Evolutionary conservation across 1,140 invertebrate species (phyloP).

Genomic region (Neuroterus valhalla): DNA sequence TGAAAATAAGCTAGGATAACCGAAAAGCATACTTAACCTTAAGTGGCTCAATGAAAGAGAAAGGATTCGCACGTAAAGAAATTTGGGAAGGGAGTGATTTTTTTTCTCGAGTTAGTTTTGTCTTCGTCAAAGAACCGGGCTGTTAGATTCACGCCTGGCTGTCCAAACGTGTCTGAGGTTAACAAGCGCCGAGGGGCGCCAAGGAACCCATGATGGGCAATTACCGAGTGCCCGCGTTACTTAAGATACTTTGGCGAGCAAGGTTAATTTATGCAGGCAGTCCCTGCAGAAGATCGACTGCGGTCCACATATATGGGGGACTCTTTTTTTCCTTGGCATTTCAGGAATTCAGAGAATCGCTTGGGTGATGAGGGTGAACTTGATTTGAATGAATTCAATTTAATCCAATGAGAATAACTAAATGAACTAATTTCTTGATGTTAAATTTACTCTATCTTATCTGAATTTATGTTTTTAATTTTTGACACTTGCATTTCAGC

Average conservation of each 20-base stretch:
- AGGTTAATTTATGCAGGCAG: conserved; percentile 43
- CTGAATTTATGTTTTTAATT: too few relatives aligned
- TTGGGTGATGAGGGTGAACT: too few relatives aligned
- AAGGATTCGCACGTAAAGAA: neutral
- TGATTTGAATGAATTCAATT: too few relatives aligned
- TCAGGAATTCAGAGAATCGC: neutral
- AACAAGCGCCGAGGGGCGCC: conserved; percentile 45
- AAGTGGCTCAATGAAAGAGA: neutral
- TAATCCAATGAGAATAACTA: too few relatives aligned
- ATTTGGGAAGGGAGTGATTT: neutral
- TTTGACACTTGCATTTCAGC: too few relatives aligned
- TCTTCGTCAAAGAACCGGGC: neutral
- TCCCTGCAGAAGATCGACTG: conserved; percentile 30
- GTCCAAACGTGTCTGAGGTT: conserved; percentile 40
- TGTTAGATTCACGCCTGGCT: conserved; percentile 17
- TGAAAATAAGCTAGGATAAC: too few relatives aligned
- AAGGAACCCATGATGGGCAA: conserved; percentile 40
- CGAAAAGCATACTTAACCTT: too few relatives aligned
- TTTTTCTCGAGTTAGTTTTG: conserved; percentile 12
- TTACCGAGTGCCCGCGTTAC: conserved; percentile 47
- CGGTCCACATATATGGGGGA: conserved; percentile 6
- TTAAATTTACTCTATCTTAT: too few relatives aligned
- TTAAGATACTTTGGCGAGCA: conserved; percentile 42
- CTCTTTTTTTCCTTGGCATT: neutral
- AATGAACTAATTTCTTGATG: too few relatives aligned